Percentiles rank a stretch among this genome's conserved stretches.
These are phyloP conservation scores for Troides aeacus DNA, from an alignment of 2,888 invertebrate genomes.

Conservation along the genomic window DNA sequence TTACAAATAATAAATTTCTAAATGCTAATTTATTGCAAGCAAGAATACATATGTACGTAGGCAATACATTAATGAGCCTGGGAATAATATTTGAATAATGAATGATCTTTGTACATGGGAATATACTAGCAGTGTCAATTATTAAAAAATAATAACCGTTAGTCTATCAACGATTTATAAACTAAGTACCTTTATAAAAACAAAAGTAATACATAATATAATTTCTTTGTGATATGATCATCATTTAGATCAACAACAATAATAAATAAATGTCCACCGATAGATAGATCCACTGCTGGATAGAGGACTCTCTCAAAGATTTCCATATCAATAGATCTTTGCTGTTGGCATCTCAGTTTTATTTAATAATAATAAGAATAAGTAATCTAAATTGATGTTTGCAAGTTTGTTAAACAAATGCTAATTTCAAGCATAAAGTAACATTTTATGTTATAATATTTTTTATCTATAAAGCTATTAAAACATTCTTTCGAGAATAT, in stretches of 20 bases:
- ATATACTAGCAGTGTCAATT: slow-evolving; percentile 22
- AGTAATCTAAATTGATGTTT: not conserved
- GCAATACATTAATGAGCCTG: slow-evolving; percentile 19
- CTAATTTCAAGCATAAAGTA: not conserved
- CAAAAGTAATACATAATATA: not conserved
- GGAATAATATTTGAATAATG: slow-evolving; percentile 27
- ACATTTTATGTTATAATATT: not conserved
- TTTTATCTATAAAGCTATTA: not conserved
- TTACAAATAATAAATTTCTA: slow-evolving; percentile 3
- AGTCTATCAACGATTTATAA: slow-evolving; percentile 11
- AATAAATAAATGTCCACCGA: no score
- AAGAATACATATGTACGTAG: slow-evolving; percentile 10
- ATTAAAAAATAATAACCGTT: slow-evolving; percentile 24
- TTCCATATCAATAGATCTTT: no score
- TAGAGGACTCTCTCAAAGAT: no score
- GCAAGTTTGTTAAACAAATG: not conserved
- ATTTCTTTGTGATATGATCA: no score
- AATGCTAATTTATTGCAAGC: slow-evolving; percentile 13
- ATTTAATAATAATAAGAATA: no score
- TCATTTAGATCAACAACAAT: no score
- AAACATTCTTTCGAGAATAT: not conserved
- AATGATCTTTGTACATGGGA: slow-evolving; percentile 27
- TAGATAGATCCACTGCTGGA: no score
- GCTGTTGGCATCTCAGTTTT: no score
- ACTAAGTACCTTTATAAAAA: not conserved